Conservation (phyloP, 1,140 invertebrate species). For the Drosophila kanapiae region DNA sequence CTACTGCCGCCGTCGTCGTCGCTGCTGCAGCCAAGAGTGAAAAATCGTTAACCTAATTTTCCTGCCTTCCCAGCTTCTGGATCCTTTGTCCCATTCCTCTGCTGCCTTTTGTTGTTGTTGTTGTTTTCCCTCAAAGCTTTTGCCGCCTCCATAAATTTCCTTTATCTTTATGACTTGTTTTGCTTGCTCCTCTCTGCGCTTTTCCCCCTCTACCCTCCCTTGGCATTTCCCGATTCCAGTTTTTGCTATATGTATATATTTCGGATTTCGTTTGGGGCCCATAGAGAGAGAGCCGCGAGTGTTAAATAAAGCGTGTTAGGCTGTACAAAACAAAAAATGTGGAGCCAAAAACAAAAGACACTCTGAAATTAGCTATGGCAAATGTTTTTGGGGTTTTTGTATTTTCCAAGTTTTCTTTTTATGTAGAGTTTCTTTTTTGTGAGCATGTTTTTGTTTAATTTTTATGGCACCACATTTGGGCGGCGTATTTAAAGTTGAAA, state of each 20-base stretch:
- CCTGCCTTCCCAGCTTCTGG: constrained; percentile 46
- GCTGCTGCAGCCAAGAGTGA: constrained; percentile 64
- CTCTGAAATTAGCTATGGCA: constrained; percentile 50
- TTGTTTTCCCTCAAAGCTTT: constrained; percentile 69
- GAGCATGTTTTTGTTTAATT: constrained; percentile 60
- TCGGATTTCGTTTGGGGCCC: constrained; percentile 16
- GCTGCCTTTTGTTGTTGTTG: constrained; percentile 46
- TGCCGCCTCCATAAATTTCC: constrained; percentile 75
- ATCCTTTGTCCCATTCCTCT: constrained; percentile 5
- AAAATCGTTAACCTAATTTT: constrained; percentile 84
- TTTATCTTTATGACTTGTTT: constrained; percentile 84
- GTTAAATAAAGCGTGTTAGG: constrained; percentile 66
- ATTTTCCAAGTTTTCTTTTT: constrained; percentile 15
- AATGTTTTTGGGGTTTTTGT: constrained; percentile 42
- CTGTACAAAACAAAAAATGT: constrained; percentile 22
- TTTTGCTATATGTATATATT: constrained; percentile 44
- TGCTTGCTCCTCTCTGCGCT: constrained; percentile 41
- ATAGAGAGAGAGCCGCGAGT: constrained; percentile 24
- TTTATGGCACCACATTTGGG: constrained; percentile 59
- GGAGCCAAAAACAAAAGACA: constrained; percentile 31
- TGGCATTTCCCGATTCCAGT: constrained; percentile 54
- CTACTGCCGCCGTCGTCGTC: not conserved
- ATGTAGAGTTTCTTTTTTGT: constrained; percentile 26
- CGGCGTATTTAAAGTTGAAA: constrained; percentile 14
- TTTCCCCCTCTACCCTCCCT: constrained; percentile 9